Base-by-base conservation (phyloP, 2,797 vertebrate species). In the Antennarius maculatus region DNA sequence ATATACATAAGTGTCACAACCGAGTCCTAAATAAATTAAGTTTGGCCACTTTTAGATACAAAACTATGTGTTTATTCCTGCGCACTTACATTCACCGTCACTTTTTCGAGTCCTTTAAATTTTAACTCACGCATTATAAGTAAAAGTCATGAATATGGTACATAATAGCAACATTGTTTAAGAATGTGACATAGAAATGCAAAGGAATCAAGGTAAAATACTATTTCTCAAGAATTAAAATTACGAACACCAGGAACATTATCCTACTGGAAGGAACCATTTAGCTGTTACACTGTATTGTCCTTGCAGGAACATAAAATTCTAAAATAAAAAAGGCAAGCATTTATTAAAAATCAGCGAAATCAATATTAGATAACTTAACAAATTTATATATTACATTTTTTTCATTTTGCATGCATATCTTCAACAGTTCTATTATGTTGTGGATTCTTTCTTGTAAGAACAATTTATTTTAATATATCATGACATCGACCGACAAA, bases 401-500 rank as follows among this genome's bases (percentile, higher is more conserved):
- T 62, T 43, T 34, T 0, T 12, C 8, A 23, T 3, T 27, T 0
- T 1, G 4, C 6, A 16, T 1, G 3, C 43, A 13, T 65, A 1
- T 54, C 23, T 23, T 23, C 43, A 2, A 50, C 0, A 0, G 27
- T 11, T 0, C 0, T 1, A 29, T 5, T 0, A 13, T 11, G 0
- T 1, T 0, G 23, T 37, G 6, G 0, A 41, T 45, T 50, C 0
- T 57, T 49, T 27, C 9, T 6, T 41, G 12, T 60, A 41, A 28
- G 2, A 27, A n/a, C n/a, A 57, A 17, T 59, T 70, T 77, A 56
- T 71, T 81, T 86, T 54, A 54, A 42, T 59, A 92, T 93, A 73
- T 69, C 51, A 91, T 87, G 93, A 93, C 82, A 74, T 88, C 78
- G 86, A 89, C 82, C 82, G 85, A 88, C 90, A 88, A 89, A 90